A percentile compares a stretch with the other conserved stretches of the same genome.
Evolutionary conservation across 2,888 invertebrate species (phyloP).

Genomic region (Diarsia dahlii): DNA sequence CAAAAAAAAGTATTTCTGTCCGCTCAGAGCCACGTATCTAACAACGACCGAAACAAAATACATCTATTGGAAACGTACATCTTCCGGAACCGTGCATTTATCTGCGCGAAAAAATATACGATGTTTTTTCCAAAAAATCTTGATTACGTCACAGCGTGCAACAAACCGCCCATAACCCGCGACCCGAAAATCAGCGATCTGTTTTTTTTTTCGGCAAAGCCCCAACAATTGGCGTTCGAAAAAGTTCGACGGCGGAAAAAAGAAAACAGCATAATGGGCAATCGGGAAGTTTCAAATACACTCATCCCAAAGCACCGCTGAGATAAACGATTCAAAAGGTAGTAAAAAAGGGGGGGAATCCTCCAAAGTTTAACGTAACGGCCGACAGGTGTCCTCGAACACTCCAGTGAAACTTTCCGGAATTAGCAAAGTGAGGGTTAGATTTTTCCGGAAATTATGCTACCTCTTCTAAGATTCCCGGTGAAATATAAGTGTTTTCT

Average conservation of each 20-base stretch:
- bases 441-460: slow-evolving; percentile 61
- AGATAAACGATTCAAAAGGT: slow-evolving; percentile 78
- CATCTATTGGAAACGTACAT: slow-evolving; percentile 54
- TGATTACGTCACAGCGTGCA: slow-evolving; percentile 63
- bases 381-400: slow-evolving; percentile 80
- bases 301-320: slow-evolving; percentile 73
- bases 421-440: slow-evolving; percentile 73
- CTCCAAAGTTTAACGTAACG: slow-evolving; percentile 73
- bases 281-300: slow-evolving; percentile 81
- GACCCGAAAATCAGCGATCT: slow-evolving; percentile 64
- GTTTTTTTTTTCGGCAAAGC: slow-evolving; percentile 54
- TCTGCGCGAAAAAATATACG: slow-evolving; percentile 39
- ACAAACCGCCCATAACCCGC: slow-evolving; percentile 58
- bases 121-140: slow-evolving; percentile 45
- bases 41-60: slow-evolving; percentile 34
- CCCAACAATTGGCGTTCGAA: slow-evolving; percentile 64
- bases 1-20: slow-evolving; percentile 3
- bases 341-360: slow-evolving; percentile 71
- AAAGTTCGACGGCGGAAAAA: slow-evolving; percentile 64
- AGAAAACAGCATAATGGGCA: slow-evolving; percentile 78
- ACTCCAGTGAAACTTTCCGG: slow-evolving; percentile 69
- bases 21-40: slow-evolving; percentile 28
- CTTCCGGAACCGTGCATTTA: slow-evolving; percentile 53
- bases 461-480: slow-evolving; percentile 62
- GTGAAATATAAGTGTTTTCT: slow-evolving; percentile 69